Conservation (phyloP, 2,888 invertebrate species). For the Thymelicus lineola region DNA sequence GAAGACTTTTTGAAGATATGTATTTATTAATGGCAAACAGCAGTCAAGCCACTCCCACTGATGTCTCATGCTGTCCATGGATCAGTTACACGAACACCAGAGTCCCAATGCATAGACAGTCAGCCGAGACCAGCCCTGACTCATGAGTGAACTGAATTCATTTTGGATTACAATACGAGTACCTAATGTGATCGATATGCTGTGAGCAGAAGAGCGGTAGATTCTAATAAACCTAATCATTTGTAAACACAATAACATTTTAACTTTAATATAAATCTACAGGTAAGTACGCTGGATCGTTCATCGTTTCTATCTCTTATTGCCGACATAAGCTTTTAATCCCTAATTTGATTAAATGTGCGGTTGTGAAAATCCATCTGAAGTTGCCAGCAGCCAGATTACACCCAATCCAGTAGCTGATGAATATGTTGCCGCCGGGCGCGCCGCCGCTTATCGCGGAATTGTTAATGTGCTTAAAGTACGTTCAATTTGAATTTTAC, state of each 20-base stretch:
- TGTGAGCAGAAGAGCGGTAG: too few relatives aligned
- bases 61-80: too few relatives aligned
- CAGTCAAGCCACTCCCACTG: too few relatives aligned
- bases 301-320: neutral
- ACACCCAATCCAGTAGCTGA: neutral
- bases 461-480: neutral
- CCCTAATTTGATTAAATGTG: constrained; percentile 44
- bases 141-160: too few relatives aligned
- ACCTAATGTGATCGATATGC: too few relatives aligned
- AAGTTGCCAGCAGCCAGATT: neutral
- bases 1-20: neutral
- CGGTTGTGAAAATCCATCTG: constrained; percentile 38
- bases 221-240: too few relatives aligned
- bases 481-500: neutral
- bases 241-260: too few relatives aligned
- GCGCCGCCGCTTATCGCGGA: neutral
- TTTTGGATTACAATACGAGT: too few relatives aligned
- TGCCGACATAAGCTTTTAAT: constrained; percentile 37
- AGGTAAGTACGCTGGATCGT: neutral
- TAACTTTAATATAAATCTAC: too few relatives aligned
- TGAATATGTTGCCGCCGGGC: neutral
- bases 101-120: too few relatives aligned
- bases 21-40: constrained; percentile 7
- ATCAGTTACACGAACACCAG: too few relatives aligned
- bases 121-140: too few relatives aligned